phyloP scores from a whole-genome alignment of 2,888 invertebrate species.

The Punctoribates punctum region DNA sequence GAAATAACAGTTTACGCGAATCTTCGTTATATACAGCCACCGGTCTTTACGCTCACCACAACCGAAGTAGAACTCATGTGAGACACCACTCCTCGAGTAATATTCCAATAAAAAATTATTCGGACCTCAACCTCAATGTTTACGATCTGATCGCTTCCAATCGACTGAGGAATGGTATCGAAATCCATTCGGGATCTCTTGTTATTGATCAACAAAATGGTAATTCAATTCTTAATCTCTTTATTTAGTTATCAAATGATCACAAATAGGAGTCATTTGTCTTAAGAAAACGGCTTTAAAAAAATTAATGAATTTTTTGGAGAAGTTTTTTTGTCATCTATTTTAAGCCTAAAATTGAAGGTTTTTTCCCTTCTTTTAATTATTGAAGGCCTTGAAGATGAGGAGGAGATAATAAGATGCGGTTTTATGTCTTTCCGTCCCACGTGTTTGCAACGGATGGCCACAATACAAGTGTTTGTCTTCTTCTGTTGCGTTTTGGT shows the following conservation, averaged over 20 bases:
- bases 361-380: background rate
- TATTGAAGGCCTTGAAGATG: background rate
- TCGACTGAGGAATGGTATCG: background rate
- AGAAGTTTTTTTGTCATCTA: too few relatives aligned
- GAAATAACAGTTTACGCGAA: conserved; percentile 47
- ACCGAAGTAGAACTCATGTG: conserved; percentile 18
- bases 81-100: conserved; percentile 4
- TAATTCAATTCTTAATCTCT: background rate
- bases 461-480: conserved; percentile 85
- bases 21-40: conserved; percentile 48
- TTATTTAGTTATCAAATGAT: too few relatives aligned
- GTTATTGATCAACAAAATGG: background rate
- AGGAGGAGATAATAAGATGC: conserved; percentile 59
- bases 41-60: conserved; percentile 48
- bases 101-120: conserved; percentile 11
- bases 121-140: background rate
- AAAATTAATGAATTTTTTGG: background rate
- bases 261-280: background rate
- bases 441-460: conserved; percentile 76
- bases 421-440: conserved; percentile 83
- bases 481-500: conserved; percentile 82
- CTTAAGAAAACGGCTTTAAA: background rate
- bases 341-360: background rate
- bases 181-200: background rate
- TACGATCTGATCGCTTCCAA: conserved; percentile 29